Conservation (phyloP, 2,888 invertebrate species). For the Caenorhabditis drosophilae region DNA sequence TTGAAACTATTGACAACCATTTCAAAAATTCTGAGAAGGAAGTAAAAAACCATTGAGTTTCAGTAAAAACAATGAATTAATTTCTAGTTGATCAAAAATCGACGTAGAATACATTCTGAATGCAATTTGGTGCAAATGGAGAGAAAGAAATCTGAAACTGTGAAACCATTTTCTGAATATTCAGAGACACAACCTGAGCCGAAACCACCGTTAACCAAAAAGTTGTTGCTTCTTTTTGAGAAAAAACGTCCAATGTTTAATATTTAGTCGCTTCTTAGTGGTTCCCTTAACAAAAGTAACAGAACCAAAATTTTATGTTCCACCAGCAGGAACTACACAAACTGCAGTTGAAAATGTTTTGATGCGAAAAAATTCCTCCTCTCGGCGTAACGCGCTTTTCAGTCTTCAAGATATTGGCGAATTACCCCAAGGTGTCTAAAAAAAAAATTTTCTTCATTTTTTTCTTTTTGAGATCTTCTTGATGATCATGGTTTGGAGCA, state of each 20-base stretch:
- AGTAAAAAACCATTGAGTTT: not conserved
- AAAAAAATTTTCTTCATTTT: not conserved
- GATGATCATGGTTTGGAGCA: constrained; percentile 30
- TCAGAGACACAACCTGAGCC: too few relatives aligned
- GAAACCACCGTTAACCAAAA: too few relatives aligned
- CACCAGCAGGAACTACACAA: constrained; percentile 8
- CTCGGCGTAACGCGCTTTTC: constrained; percentile 45
- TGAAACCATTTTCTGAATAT: too few relatives aligned
- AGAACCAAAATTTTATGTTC: constrained; percentile 23
- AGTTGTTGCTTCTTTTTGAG: too few relatives aligned
- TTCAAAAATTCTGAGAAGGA: constrained; percentile 57
- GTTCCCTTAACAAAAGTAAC: constrained; percentile 24
- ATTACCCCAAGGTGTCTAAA: constrained; percentile 5
- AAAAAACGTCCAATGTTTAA: too few relatives aligned
- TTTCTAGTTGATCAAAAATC: constrained; percentile 21
- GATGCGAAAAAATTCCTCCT: constrained; percentile 14
- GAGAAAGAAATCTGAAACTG: too few relatives aligned
- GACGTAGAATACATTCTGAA: constrained; percentile 31
- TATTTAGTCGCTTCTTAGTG: constrained; percentile 30
- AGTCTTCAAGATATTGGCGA: constrained; percentile 39
- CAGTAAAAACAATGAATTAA: not conserved
- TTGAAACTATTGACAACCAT: constrained; percentile 66
- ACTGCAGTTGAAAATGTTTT: constrained; percentile 20
- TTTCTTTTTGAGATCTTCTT: constrained; percentile 9
- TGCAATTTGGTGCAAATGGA: too few relatives aligned